phyloP scores from a whole-genome alignment of 2,797 vertebrate genomes.

The Amniataba percoides region DNA sequence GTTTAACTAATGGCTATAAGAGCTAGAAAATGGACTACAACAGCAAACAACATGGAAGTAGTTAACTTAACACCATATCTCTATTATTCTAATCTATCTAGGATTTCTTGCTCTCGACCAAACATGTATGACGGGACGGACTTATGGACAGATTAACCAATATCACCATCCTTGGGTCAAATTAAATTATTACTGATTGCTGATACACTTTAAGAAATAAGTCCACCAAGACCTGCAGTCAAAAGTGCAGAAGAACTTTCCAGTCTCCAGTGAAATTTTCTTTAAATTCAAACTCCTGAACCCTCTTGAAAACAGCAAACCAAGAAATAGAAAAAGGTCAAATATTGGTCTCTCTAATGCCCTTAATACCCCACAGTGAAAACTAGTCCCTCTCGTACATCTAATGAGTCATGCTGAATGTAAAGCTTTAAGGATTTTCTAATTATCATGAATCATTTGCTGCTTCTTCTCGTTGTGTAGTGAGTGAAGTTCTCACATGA shows the following conservation, averaged over 20 bases:
- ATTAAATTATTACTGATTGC: no score
- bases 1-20: constrained; percentile 2
- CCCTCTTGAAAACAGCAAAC: constrained; percentile 23
- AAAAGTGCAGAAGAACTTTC: constrained; percentile 40
- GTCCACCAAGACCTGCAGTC: neutral
- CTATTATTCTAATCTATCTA: neutral
- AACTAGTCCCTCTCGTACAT: constrained; percentile 10
- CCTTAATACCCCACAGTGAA: neutral
- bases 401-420: constrained; percentile 6
- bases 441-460: constrained; percentile 1
- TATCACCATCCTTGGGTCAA: neutral
- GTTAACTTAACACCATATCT: neutral
- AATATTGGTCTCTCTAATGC: constrained; percentile 30
- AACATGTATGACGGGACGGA: neutral
- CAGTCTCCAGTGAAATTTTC: constrained; percentile 9
- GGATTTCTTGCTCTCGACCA: neutral
- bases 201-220: neutral
- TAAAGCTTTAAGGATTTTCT: neutral
- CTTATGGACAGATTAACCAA: neutral
- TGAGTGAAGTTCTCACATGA: neutral
- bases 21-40: neutral
- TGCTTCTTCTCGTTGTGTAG: neutral
- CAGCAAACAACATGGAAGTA: neutral
- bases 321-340: constrained; percentile 13
- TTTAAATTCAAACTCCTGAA: constrained; percentile 29